A percentile compares a stretch with the other conserved stretches of the same genome.
Evolutionary conservation across 2,797 vertebrate genomes (phyloP).

Genomic region (Hephaestus fuliginosus): DNA sequence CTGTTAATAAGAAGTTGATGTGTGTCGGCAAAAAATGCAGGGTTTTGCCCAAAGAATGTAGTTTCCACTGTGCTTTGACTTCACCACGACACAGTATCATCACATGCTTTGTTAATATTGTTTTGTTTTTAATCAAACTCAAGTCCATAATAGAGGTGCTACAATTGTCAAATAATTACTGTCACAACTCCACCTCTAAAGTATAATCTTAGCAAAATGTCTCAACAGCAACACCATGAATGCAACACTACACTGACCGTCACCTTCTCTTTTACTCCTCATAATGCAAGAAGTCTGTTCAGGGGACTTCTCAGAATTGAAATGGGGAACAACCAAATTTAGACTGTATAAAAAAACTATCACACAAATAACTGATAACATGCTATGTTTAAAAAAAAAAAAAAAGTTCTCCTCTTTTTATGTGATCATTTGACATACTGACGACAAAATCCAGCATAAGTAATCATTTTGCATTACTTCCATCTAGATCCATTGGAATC

Average conservation of each 20-base stretch:
- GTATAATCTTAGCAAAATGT: neutral
- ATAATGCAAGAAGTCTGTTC: neutral
- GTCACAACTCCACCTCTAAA: neutral
- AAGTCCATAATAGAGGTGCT: neutral
- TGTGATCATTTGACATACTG: neutral
- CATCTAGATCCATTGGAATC: neutral
- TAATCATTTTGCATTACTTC: neutral
- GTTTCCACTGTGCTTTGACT: neutral
- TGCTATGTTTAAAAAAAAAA: neutral
- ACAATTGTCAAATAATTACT: neutral
- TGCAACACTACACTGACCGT: neutral
- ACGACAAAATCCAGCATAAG: neutral
- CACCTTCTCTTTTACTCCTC: neutral
- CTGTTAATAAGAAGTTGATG: neutral
- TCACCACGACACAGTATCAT: neutral
- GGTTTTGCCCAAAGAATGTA: constrained; percentile 6
- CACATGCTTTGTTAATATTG: neutral
- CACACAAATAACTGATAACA: neutral
- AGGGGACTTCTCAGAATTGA: constrained; percentile 1
- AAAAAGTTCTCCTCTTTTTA: neutral
- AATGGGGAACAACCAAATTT: neutral
- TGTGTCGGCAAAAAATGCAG: neutral
- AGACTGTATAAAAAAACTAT: neutral
- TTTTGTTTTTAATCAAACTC: too few species aligned
- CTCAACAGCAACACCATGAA: neutral